These are phyloP conservation scores for Trogon melanurus DNA, from an alignment of 2,113 vertebrate genomes.

Conservation along the genomic window DNA sequence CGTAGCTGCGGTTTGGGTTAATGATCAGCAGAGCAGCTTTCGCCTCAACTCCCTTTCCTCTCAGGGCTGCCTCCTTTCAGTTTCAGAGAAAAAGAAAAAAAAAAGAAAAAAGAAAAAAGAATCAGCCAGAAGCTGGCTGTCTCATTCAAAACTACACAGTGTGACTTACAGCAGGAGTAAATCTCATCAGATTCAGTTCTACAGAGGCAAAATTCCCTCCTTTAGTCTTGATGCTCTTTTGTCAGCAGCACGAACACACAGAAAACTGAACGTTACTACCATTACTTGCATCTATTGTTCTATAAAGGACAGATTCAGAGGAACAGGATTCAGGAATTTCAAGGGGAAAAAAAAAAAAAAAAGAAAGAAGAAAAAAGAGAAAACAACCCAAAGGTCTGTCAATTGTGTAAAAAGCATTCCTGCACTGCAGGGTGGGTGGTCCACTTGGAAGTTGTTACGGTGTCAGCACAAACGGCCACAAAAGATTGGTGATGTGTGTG, in stretches of 20 bases:
- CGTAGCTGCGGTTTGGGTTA: background rate
- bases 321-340: background rate
- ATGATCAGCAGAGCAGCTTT: background rate
- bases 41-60: background rate
- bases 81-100: background rate
- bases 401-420: constrained; percentile 69
- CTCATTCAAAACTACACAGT: constrained; percentile 23
- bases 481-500: constrained; percentile 33
- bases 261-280: constrained; percentile 44
- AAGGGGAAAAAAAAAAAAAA: too few species aligned
- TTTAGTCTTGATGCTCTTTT: background rate
- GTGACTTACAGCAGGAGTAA: background rate
- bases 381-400: constrained; percentile 60
- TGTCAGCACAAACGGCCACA: constrained; percentile 56
- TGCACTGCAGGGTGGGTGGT: constrained; percentile 76
- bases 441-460: constrained; percentile 41
- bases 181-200: background rate
- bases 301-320: constrained; percentile 55
- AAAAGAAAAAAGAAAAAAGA: background rate
- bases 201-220: background rate
- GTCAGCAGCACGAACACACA: constrained; percentile 1
- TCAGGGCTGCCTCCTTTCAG: background rate
- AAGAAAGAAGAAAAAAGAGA: background rate
- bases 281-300: constrained; percentile 65
- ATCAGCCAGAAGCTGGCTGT: background rate